These are phyloP conservation scores for Ctenicera cuprea DNA, from an alignment of 2,888 invertebrate species.

Conservation along the genomic window DNA sequence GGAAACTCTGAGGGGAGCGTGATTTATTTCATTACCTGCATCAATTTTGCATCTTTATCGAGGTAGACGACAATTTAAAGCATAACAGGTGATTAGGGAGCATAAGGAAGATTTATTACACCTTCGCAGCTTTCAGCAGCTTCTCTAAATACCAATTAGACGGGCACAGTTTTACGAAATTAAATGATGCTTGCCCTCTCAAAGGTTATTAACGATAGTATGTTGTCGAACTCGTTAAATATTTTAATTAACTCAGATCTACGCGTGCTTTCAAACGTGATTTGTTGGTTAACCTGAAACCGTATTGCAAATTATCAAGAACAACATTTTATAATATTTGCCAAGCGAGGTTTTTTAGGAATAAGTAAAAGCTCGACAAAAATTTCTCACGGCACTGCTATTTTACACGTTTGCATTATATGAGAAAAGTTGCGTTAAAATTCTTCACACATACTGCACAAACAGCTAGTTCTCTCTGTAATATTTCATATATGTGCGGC, in stretches of 20 bases:
- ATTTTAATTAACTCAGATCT: slow-evolving; percentile 13
- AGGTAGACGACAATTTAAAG: slow-evolving; percentile 41
- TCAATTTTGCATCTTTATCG: slow-evolving; percentile 58
- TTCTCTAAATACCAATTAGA: slow-evolving; percentile 32
- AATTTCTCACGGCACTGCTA: too few relatives aligned
- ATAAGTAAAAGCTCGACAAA: too few relatives aligned
- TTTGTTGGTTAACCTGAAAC: too few relatives aligned
- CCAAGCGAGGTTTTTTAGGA: too few relatives aligned
- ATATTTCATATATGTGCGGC: slow-evolving; percentile 20
- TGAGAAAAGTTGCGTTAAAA: slow-evolving; percentile 15
- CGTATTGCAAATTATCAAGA: too few relatives aligned
- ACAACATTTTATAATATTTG: too few relatives aligned
- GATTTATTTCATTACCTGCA: slow-evolving; percentile 45
- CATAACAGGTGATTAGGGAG: slow-evolving; percentile 45
- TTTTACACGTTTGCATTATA: slow-evolving; percentile 7
- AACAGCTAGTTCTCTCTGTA: not conserved
- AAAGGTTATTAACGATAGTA: slow-evolving; percentile 2
- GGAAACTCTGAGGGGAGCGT: slow-evolving; percentile 28
- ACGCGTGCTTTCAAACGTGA: too few relatives aligned
- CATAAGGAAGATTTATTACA: slow-evolving; percentile 43
- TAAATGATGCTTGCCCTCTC: slow-evolving; percentile 23
- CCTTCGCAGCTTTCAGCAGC: slow-evolving; percentile 23
- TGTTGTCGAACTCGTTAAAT: slow-evolving; percentile 19
- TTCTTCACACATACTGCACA: slow-evolving; percentile 19
- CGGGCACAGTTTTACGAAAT: slow-evolving; percentile 24